These are phyloP conservation scores for Temnopleurus reevesii DNA, from an alignment of 53 echinoderm and acorn worm species.

Conservation along the genomic window DNA sequence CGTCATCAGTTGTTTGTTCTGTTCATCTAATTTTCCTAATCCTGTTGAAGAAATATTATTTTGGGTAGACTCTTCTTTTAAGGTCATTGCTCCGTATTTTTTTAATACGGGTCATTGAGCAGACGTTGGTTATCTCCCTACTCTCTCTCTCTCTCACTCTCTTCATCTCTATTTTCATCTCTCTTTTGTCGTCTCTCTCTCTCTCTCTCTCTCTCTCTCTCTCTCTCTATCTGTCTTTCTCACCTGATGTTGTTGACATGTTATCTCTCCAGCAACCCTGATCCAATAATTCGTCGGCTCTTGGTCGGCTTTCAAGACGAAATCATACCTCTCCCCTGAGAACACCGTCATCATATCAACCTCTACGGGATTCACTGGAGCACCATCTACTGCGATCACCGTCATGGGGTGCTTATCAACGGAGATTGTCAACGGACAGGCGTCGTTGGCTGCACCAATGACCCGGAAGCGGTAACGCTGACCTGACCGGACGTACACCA, in stretches of 20 bases:
- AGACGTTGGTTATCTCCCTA: no score
- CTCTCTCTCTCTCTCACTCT: no score
- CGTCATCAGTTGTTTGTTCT: no score
- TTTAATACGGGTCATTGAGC: no score
- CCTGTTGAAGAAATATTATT: no score
- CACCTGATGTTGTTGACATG: slow-evolving; percentile 18
- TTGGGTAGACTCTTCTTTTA: no score
- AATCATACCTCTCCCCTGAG: slow-evolving; percentile 81
- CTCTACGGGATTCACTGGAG: slow-evolving; percentile 63
- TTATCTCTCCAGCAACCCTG: slow-evolving; percentile 50
- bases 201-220: no score
- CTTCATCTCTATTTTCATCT: no score
- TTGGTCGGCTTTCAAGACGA: slow-evolving; percentile 68
- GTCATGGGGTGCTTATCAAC: slow-evolving; percentile 72
- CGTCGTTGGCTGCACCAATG: slow-evolving; percentile 67
- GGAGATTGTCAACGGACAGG: slow-evolving; percentile 68
- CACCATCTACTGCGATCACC: slow-evolving; percentile 80
- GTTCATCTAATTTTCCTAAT: no score
- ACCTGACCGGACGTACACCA: slow-evolving; percentile 59
- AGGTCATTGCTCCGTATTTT: no score
- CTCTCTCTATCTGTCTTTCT: no score
- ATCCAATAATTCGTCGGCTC: slow-evolving; percentile 66
- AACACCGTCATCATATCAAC: slow-evolving; percentile 61
- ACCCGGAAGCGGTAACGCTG: slow-evolving; percentile 77
- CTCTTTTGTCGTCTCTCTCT: no score